Conservation (phyloP, 2,113 vertebrate species). For the Cavia porcellus region DNA sequence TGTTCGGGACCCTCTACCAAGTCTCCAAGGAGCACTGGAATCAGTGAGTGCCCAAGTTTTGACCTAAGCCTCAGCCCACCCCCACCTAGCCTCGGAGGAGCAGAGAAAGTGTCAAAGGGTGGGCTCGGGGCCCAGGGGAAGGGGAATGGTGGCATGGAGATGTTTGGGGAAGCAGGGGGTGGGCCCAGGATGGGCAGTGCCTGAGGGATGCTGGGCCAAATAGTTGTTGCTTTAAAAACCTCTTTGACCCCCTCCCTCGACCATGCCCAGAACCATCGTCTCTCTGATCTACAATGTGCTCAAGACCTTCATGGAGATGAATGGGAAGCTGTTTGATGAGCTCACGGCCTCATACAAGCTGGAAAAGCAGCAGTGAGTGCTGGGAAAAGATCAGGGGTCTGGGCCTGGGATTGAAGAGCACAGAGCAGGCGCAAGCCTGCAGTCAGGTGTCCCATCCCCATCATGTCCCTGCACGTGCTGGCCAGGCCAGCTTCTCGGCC, state of each 20-base stretch:
- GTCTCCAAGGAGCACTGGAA: conserved; percentile 98
- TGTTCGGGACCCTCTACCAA: conserved; percentile 95
- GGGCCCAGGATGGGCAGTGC: not conserved
- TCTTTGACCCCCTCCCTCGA: not conserved
- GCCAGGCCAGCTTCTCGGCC: not conserved
- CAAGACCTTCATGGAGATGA: conserved; percentile 98
- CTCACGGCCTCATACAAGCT: conserved; percentile 97
- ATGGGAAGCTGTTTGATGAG: conserved; percentile 95
- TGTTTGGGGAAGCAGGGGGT: not conserved
- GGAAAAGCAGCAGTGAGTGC: conserved; percentile 96
- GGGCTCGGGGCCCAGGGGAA: not conserved
- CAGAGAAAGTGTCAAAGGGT: not conserved
- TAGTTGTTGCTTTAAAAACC: not conserved
- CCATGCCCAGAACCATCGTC: conserved; percentile 92
- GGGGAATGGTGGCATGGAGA: not conserved
- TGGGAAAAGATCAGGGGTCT: not conserved
- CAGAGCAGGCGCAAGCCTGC: not conserved
- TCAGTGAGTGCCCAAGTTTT: conserved; percentile 89
- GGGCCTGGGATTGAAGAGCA: not conserved
- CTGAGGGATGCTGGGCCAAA: not conserved
- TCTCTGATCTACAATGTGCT: conserved; percentile 97
- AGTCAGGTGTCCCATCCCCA: not conserved
- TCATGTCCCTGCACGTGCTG: not conserved
- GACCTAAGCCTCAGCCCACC: not conserved
- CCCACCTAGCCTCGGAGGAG: not conserved